Evolutionary conservation across 1,140 invertebrate species (phyloP).

Genomic region (Pseudoatta argentina): DNA sequence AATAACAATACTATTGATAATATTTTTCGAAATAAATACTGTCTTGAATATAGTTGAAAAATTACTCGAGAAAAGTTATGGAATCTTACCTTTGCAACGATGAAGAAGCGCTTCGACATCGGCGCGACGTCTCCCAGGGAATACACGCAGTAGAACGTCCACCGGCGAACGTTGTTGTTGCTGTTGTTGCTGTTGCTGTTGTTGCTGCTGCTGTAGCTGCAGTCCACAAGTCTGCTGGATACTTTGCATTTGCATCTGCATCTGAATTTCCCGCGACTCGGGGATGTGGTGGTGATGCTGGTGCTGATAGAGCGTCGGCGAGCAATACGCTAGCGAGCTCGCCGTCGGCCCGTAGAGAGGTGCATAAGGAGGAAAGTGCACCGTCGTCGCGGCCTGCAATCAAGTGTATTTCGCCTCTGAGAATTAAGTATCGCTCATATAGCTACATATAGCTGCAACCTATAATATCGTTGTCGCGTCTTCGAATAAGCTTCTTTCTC

Average conservation of each 20-base stretch:
- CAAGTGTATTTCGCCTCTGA: conserved; percentile 2
- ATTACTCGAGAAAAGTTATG: conserved; percentile 10
- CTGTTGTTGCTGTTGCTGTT: conserved; percentile 76
- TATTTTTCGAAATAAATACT: background rate
- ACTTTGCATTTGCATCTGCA: conserved; percentile 85
- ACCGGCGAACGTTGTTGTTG: conserved; percentile 89
- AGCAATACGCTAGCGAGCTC: conserved; percentile 82
- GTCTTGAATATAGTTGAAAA: background rate
- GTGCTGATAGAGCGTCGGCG: conserved; percentile 85
- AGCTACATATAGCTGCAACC: background rate
- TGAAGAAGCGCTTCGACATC: conserved; percentile 94
- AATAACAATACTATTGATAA: background rate
- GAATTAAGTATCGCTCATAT: conserved; percentile 14
- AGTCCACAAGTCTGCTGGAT: conserved; percentile 81
- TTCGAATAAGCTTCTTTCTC: background rate
- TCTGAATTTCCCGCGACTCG: conserved; percentile 82
- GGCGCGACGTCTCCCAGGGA: conserved; percentile 93
- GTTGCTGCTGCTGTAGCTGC: conserved; percentile 83
- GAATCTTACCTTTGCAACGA: conserved; percentile 88
- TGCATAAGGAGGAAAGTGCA: conserved; percentile 83
- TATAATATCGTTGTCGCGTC: background rate
- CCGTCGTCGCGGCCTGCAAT: conserved; percentile 80
- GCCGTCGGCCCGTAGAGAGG: conserved; percentile 84
- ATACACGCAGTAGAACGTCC: conserved; percentile 92
- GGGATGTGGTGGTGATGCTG: conserved; percentile 82